A percentile compares a stretch with the other conserved stretches of the same genome.
These are phyloP conservation scores for Enteromius paludinosus DNA, from an alignment of 2,797 vertebrate genomes.

Conservation along the genomic window DNA sequence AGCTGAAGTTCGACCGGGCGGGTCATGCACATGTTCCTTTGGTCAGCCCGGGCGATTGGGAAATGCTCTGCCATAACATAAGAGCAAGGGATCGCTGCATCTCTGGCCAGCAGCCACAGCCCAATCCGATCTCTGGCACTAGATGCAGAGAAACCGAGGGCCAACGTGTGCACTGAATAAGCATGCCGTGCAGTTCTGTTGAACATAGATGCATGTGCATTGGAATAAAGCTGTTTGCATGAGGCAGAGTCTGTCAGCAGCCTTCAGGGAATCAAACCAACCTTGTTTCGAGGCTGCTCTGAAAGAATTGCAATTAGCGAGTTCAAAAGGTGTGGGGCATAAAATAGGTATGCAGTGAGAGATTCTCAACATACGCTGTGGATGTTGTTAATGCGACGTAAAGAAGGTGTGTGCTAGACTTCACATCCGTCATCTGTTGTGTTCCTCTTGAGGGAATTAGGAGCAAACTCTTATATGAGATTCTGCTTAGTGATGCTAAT, in stretches of 20 bases:
- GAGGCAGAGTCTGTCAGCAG: slow-evolving; percentile 7
- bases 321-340: slow-evolving; percentile 26
- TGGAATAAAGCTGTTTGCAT: slow-evolving; percentile 20
- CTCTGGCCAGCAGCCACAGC: slow-evolving; percentile 29
- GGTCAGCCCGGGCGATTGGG: background rate
- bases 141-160: slow-evolving; percentile 2
- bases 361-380: background rate
- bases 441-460: slow-evolving; percentile 3
- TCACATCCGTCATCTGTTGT: background rate
- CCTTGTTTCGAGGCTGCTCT: slow-evolving; percentile 5
- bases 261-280: slow-evolving; percentile 14
- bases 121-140: slow-evolving; percentile 42
- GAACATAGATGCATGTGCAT: slow-evolving; percentile 13
- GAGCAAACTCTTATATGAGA: background rate
- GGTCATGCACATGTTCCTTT: background rate
- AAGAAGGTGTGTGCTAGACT: slow-evolving; percentile 25
- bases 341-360: slow-evolving; percentile 39
- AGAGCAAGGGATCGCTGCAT: slow-evolving; percentile 15
- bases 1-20: slow-evolving; percentile 36
- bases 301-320: slow-evolving; percentile 26
- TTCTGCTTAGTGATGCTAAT: slow-evolving; percentile 40
- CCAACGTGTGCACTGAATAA: slow-evolving; percentile 15
- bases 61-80: slow-evolving; percentile 30
- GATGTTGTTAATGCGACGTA: slow-evolving; percentile 7
- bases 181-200: slow-evolving; percentile 13